These are phyloP conservation scores for Iguana delicatissima DNA, from an alignment of 2,797 vertebrate species.

Conservation along the genomic window DNA sequence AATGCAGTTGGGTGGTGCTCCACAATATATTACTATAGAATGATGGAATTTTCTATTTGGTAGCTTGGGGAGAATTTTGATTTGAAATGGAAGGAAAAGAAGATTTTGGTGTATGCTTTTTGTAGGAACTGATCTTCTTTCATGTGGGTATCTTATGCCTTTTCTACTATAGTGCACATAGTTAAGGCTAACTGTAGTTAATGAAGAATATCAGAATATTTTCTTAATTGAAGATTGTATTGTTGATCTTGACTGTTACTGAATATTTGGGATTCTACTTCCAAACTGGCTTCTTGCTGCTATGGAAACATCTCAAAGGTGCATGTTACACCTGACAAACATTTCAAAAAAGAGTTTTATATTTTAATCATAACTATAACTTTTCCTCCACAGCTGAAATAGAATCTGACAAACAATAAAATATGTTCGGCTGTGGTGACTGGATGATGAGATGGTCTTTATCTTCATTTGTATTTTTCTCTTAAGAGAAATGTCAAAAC, in stretches of 20 bases:
- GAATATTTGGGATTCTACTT: background rate
- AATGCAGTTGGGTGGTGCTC: constrained; percentile 17
- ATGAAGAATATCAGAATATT: background rate
- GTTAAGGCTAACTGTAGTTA: background rate
- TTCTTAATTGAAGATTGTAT: background rate
- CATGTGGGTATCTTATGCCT: background rate
- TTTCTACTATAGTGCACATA: background rate
- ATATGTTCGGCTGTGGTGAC: constrained; percentile 16
- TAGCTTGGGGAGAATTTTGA: background rate
- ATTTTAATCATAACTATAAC: background rate
- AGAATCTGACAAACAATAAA: background rate
- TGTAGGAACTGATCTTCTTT: background rate
- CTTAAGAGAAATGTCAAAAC: background rate
- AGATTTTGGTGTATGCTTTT: background rate
- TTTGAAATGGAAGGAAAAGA: background rate
- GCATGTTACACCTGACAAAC: background rate
- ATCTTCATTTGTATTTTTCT: background rate
- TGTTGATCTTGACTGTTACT: background rate
- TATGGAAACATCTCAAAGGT: background rate
- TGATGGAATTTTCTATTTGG: background rate
- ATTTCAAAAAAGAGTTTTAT: constrained; percentile 3
- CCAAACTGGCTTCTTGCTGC: background rate
- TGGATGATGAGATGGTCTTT: background rate
- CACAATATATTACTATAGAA: background rate
- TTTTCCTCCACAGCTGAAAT: background rate